Evolutionary conservation across 2,888 invertebrate species (phyloP).

Genomic region (Osedax frankpressi): DNA sequence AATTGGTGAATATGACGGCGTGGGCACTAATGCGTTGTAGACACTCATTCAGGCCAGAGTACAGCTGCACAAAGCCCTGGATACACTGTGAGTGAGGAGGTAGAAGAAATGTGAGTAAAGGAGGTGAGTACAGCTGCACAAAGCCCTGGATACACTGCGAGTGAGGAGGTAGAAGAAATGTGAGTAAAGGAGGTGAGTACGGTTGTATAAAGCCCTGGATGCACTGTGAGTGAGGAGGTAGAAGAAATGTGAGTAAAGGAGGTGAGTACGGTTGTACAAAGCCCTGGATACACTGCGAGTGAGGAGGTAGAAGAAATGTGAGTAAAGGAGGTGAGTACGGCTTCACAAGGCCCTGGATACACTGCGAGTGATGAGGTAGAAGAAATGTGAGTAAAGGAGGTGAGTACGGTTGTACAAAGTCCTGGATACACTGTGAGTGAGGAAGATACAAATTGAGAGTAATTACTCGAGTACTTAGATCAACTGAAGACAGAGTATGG

Average conservation of each 20-base stretch:
- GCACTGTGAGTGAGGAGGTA: not conserved
- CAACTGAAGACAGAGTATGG: too few species aligned
- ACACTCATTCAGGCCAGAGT: slow-evolving; percentile 40
- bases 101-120: not conserved
- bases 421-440: too few species aligned
- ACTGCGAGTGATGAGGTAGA: too few species aligned
- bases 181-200: too few species aligned
- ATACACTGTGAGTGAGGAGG: not conserved
- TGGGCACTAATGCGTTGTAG: slow-evolving; percentile 46
- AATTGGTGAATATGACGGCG: slow-evolving; percentile 41
- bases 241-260: too few species aligned
- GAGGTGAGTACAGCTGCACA: slow-evolving; percentile 42
- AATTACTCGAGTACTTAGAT: too few species aligned
- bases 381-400: too few species aligned
- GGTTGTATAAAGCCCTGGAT: slow-evolving; percentile 30
- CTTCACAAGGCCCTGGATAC: too few species aligned
- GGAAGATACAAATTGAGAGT: too few species aligned
- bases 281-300: not conserved
- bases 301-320: not conserved
- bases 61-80: slow-evolving; percentile 33
- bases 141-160: not conserved
- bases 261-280: slow-evolving; percentile 40
- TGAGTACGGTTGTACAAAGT: too few species aligned
- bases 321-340: too few species aligned
- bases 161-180: not conserved